Percentiles rank a stretch among this genome's conserved stretches.
Conservation (phyloP, 2,113 vertebrate genomes). For the Scatophagus argus region DNA sequence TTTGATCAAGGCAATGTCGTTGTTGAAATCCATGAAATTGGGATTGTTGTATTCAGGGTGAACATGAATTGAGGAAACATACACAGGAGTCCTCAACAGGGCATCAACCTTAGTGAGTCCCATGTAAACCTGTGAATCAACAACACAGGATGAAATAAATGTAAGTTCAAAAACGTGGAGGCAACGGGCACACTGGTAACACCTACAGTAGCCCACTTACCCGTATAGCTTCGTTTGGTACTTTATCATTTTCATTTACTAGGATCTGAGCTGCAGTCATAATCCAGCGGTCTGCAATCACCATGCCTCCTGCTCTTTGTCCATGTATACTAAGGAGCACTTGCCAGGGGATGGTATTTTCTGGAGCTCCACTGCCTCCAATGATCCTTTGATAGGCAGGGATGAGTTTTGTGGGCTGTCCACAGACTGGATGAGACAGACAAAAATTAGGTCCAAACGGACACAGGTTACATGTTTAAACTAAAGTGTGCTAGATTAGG, state of each 20-base stretch:
- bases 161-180: not conserved
- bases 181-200: not conserved
- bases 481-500: not conserved
- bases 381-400: constrained; percentile 49
- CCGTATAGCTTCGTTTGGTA: fast-evolving
- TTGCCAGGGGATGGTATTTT: constrained; percentile 80
- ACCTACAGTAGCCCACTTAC: constrained; percentile 29
- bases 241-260: fast-evolving
- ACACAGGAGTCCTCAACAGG: fast-evolving
- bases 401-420: constrained; percentile 31
- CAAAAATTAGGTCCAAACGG: not conserved
- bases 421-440: constrained; percentile 71
- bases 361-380: constrained; percentile 51
- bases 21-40: fast-evolving
- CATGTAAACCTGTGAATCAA: constrained; percentile 57
- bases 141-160: not conserved
- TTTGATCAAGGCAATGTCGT: constrained; percentile 80
- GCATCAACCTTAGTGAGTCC: constrained; percentile 35
- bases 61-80: constrained; percentile 48
- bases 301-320: constrained; percentile 42
- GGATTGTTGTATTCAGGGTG: constrained; percentile 67
- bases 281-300: constrained; percentile 79
- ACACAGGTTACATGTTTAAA: not conserved
- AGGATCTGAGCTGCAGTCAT: constrained; percentile 79
- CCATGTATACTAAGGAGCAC: constrained; percentile 18